phyloP scores from a whole-genome alignment of 2,113 vertebrate species.

The Psilopsiagon aymara region DNA sequence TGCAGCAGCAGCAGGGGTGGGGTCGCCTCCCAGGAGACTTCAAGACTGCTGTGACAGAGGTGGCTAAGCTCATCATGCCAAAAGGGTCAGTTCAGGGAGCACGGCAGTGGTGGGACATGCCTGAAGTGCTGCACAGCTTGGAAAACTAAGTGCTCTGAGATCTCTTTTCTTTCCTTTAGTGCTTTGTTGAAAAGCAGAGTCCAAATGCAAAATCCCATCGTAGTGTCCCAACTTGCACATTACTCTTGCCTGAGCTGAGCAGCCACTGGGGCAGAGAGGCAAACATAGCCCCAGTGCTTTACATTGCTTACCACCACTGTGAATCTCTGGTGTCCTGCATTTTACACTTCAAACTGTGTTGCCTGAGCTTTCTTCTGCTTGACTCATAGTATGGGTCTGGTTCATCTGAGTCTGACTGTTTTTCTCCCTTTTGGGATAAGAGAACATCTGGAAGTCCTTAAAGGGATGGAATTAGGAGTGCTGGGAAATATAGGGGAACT shows the following conservation, averaged over 20 bases:
- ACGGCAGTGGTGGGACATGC: rapidly evolving
- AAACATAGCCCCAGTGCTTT: not conserved
- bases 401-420: not conserved
- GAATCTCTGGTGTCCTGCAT: not conserved
- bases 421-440: not conserved
- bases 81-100: not conserved
- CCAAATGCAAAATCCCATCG: not conserved
- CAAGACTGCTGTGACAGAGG: rapidly evolving
- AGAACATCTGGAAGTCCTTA: not conserved
- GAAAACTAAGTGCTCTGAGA: not conserved
- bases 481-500: not conserved
- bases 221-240: not conserved
- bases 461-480: not conserved
- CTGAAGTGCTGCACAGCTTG: not conserved
- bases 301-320: not conserved
- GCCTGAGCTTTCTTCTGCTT: not conserved
- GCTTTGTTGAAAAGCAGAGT: not conserved
- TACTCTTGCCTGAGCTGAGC: not conserved
- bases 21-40: not conserved
- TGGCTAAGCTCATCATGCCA: rapidly evolving
- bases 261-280: not conserved
- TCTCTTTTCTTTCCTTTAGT: not conserved
- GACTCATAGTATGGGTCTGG: not conserved
- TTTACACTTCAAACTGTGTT: not conserved
- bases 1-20: not conserved